Conservation (phyloP, 1,140 invertebrate genomes). For the Lepidostoma basale region DNA sequence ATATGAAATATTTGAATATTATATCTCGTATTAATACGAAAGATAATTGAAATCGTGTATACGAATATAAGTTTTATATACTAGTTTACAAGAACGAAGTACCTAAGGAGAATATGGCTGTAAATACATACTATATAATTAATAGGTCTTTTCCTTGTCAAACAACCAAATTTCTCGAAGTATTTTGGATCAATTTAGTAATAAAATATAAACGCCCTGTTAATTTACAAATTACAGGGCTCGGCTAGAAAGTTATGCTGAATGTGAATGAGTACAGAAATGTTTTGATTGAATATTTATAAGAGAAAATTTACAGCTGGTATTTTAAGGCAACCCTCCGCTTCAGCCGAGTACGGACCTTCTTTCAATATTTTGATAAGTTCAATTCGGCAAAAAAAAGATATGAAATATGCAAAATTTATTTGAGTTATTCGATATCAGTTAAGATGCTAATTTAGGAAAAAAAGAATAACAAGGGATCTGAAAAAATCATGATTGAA, state of each 20-base stretch:
- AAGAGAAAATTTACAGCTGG: conserved; percentile 58
- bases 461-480: background rate
- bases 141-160: too few relatives aligned
- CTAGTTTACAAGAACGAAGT: too few relatives aligned
- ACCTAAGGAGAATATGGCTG: too few relatives aligned
- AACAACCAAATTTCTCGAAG: too few relatives aligned
- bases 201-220: background rate
- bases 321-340: conserved; percentile 48
- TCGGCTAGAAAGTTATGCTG: background rate
- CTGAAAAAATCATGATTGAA: background rate
- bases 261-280: conserved; percentile 16
- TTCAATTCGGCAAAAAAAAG: background rate
- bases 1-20: too few relatives aligned
- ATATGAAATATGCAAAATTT: background rate
- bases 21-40: too few relatives aligned
- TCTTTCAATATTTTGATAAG: conserved; percentile 12
- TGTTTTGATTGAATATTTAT: conserved; percentile 56
- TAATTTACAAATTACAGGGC: conserved; percentile 7
- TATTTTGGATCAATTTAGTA: too few relatives aligned
- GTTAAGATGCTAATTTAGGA: background rate
- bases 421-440: conserved; percentile 2
- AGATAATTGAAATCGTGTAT: too few relatives aligned
- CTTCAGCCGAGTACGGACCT: background rate
- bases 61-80: too few relatives aligned
- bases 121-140: too few relatives aligned